A percentile compares a stretch with the other conserved stretches of the same genome.
phyloP scores from a whole-genome alignment of 2,888 invertebrate genomes.

The Pachymerium ferrugineum region DNA sequence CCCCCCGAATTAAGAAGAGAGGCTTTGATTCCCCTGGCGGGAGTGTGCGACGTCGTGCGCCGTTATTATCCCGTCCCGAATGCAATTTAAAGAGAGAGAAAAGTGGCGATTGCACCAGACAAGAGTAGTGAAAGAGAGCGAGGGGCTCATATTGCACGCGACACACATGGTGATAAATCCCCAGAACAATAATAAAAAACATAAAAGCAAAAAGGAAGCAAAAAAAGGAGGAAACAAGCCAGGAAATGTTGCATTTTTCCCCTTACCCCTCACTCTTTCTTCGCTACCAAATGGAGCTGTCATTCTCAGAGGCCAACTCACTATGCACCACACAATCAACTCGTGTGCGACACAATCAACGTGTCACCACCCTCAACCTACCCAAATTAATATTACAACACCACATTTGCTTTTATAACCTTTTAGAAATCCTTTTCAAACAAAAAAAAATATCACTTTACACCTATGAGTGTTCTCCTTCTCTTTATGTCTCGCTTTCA shows the following conservation, averaged over 20 bases:
- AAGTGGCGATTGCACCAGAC: conserved; percentile 17
- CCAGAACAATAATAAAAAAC: conserved; percentile 19
- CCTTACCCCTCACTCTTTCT: neutral
- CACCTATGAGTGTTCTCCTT: neutral
- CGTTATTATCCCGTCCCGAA: conserved; percentile 17
- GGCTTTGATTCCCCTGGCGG: conserved; percentile 16
- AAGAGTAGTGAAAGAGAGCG: too few species aligned
- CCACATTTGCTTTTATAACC: neutral
- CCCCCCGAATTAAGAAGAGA: conserved; percentile 17
- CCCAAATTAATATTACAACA: neutral
- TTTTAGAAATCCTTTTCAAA: neutral
- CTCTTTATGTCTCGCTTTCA: conserved; percentile 1
- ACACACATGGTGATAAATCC: conserved; percentile 14
- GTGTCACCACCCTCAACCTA: neutral
- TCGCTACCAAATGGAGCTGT: conserved; percentile 8
- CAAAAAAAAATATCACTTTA: neutral
- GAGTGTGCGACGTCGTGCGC: conserved; percentile 11
- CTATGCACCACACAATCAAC: conserved; percentile 8
- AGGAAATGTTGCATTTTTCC: conserved; percentile 1
- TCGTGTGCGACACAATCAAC: conserved; percentile 13
- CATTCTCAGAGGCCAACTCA: conserved; percentile 13
- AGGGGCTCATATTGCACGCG: conserved; percentile 11
- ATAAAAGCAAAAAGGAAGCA: neutral
- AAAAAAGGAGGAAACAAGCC: neutral
- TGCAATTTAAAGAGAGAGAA: conserved; percentile 19